A percentile compares a stretch with the other conserved stretches of the same genome.
Evolutionary conservation across 2,888 invertebrate genomes (phyloP).

Genomic region (Phytoseiulus persimilis): DNA sequence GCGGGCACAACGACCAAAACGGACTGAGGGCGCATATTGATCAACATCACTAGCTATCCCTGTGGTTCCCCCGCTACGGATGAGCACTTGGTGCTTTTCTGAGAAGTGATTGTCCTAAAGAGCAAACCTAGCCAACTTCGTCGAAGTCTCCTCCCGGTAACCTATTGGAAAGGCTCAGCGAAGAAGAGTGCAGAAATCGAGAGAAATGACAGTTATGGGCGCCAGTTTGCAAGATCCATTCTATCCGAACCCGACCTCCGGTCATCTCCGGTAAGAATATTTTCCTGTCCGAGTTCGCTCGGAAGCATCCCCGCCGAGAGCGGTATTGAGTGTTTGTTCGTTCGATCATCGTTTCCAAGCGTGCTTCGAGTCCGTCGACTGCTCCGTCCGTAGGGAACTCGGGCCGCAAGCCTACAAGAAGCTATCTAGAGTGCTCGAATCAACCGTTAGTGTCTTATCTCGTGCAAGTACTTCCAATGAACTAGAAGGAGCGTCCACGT

Average conservation of each 20-base stretch:
- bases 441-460: not conserved
- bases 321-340: too few species aligned
- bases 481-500: not conserved
- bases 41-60: too few species aligned
- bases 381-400: not conserved
- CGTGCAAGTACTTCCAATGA: not conserved
- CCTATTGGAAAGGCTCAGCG: not conserved
- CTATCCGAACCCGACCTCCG: not conserved
- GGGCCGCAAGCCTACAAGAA: not conserved
- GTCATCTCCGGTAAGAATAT: constrained; percentile 12
- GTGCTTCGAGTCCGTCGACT: not conserved
- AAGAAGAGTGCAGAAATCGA: not conserved
- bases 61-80: not conserved
- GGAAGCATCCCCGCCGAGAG: not conserved
- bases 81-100: not conserved
- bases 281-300: not conserved
- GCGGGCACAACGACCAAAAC: not conserved
- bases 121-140: too few species aligned
- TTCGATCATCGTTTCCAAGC: not conserved
- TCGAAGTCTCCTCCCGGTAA: too few species aligned
- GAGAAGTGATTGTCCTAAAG: not conserved
- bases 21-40: too few species aligned
- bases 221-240: not conserved
- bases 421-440: not conserved
- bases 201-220: constrained; percentile 8